phyloP scores from a whole-genome alignment of 92 coral and sea anemone species.

The Epizoanthus illoricatus region DNA sequence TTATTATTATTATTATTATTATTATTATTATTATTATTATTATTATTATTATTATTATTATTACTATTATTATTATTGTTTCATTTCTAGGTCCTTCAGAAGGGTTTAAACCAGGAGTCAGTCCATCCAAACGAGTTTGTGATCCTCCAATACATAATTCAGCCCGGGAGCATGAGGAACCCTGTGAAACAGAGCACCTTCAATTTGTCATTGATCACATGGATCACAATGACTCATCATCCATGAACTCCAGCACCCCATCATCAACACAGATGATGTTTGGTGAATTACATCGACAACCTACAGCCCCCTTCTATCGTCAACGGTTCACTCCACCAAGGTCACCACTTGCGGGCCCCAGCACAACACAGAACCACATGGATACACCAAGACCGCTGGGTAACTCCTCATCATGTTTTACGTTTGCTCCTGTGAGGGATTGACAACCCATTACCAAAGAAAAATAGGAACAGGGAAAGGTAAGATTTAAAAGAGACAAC shows the following conservation, averaged over 20 bases:
- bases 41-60: neutral
- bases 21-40: too few species aligned
- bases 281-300: constrained; percentile 73
- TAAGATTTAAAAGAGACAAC: neutral
- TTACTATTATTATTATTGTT: neutral
- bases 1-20: too few species aligned
- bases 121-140: constrained; percentile 88
- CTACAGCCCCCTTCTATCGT: constrained; percentile 65
- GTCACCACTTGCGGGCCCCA: constrained; percentile 98
- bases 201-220: constrained; percentile 75
- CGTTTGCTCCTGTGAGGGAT: constrained; percentile 95
- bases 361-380: constrained; percentile 66
- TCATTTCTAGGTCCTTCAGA: constrained; percentile 68
- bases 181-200: constrained; percentile 87
- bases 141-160: constrained; percentile 70
- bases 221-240: constrained; percentile 69
- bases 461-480: constrained; percentile 20
- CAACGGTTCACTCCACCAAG: constrained; percentile 94
- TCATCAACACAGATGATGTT: constrained; percentile 77
- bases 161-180: constrained; percentile 59
- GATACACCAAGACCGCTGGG: constrained; percentile 71
- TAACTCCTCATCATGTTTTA: constrained; percentile 83
- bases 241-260: constrained; percentile 51
- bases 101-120: constrained; percentile 89
- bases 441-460: constrained; percentile 42